A percentile compares a stretch with the other conserved stretches of the same genome.
Conservation (phyloP, 2,113 vertebrate genomes). For the Gobiocypris rarus region DNA sequence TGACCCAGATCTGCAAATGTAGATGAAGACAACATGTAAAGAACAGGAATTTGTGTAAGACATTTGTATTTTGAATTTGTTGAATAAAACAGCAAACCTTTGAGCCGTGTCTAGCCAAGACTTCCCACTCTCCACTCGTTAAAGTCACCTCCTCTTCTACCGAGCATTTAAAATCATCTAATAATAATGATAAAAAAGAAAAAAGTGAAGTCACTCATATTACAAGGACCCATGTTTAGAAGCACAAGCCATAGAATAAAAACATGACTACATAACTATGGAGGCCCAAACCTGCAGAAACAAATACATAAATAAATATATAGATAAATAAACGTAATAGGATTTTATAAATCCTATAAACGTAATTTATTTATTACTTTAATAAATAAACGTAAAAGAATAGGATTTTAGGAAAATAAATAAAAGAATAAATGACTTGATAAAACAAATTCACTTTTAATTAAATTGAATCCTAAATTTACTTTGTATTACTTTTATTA, state of each 20-base stretch:
- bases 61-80: background rate
- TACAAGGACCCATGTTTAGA: background rate
- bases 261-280: background rate
- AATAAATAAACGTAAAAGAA: too few species aligned
- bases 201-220: background rate
- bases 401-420: too few species aligned
- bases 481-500: too few species aligned
- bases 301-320: too few species aligned
- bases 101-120: conserved; percentile 90
- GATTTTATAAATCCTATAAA: too few species aligned
- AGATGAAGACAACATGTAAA: background rate
- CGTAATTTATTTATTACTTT: too few species aligned
- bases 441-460: too few species aligned
- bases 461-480: too few species aligned
- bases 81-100: conserved; percentile 77
- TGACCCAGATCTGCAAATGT: conserved; percentile 89
- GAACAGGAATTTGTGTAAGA: background rate
- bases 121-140: conserved; percentile 95
- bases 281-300: too few species aligned
- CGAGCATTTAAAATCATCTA: conserved; percentile 91
- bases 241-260: background rate
- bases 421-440: too few species aligned
- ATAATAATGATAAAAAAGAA: conserved; percentile 15
- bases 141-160: conserved; percentile 89
- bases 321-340: too few species aligned